A percentile compares a stretch with the other conserved stretches of the same genome.
These are phyloP conservation scores for Anoplius nigerrimus DNA, from an alignment of 2,888 invertebrate genomes.

Conservation along the genomic window DNA sequence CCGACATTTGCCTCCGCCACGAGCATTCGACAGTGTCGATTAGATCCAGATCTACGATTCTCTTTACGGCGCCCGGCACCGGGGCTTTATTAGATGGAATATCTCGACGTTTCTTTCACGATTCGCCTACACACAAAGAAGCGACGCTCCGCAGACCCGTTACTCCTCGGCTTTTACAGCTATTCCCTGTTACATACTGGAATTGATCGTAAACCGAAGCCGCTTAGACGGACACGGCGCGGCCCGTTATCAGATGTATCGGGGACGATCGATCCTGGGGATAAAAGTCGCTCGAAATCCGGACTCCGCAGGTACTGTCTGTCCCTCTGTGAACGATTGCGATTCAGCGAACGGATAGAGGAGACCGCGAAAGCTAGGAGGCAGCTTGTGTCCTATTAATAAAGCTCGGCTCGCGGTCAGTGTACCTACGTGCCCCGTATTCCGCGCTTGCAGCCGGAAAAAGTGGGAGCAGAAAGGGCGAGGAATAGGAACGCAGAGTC, in stretches of 20 bases:
- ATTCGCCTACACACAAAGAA: not conserved
- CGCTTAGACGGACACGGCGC: not conserved
- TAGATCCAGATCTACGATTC: conserved; percentile 30
- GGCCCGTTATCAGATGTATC: conserved; percentile 11
- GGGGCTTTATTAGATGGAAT: conserved; percentile 21
- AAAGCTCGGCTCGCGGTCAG: conserved; percentile 24
- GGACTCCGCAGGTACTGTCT: conserved; percentile 3
- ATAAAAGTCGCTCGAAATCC: conserved; percentile 11
- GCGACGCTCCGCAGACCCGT: conserved; percentile 1
- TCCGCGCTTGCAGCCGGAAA: not conserved
- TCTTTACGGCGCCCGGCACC: conserved; percentile 23
- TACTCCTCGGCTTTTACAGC: conserved; percentile 20
- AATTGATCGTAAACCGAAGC: conserved; percentile 25
- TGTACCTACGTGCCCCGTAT: conserved; percentile 3
- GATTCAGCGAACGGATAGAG: too few relatives aligned
- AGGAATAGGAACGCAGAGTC: not conserved
- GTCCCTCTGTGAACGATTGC: not conserved
- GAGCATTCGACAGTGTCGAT: conserved; percentile 24
- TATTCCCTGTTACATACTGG: conserved; percentile 12
- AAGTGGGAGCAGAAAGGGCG: not conserved
- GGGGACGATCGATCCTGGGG: conserved; percentile 12
- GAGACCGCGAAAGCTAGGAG: not conserved
- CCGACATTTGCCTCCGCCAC: conserved; percentile 7
- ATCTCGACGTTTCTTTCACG: conserved; percentile 10
- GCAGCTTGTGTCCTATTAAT: conserved; percentile 2